A percentile compares a stretch with the other conserved stretches of the same genome.
Conservation (phyloP, 2,888 invertebrate genomes). For the Ornithoptera priamus region DNA sequence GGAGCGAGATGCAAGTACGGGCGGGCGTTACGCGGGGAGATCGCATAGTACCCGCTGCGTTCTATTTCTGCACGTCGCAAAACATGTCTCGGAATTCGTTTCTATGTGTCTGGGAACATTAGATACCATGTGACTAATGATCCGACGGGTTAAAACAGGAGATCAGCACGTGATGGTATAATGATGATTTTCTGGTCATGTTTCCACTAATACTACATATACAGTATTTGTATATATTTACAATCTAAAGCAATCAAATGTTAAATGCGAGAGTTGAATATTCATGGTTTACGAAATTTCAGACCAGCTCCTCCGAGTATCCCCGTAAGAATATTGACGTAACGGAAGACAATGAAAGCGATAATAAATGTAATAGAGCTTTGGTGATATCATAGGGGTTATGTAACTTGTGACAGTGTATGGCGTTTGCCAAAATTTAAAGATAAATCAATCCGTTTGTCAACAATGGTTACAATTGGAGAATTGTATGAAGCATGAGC, state of each 20-base stretch:
- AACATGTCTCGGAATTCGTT: constrained; percentile 80
- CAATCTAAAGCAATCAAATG: constrained; percentile 36
- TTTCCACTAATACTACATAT: background rate
- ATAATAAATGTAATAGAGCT: constrained; percentile 42
- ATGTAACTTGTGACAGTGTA: constrained; percentile 56
- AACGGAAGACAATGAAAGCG: constrained; percentile 55
- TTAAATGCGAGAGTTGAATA: constrained; percentile 46
- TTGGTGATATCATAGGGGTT: constrained; percentile 55
- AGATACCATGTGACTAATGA: constrained; percentile 78
- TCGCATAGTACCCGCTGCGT: constrained; percentile 74
- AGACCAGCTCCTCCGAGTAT: constrained; percentile 39
- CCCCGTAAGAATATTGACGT: constrained; percentile 52
- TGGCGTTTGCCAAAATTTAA: constrained; percentile 55
- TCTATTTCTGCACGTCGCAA: constrained; percentile 76
- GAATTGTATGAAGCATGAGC: constrained; percentile 37
- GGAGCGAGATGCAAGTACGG: constrained; percentile 61
- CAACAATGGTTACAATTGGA: constrained; percentile 43
- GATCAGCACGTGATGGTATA: constrained; percentile 29
- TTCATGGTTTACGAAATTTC: constrained; percentile 43
- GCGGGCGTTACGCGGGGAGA: constrained; percentile 71
- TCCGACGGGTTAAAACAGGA: constrained; percentile 48
- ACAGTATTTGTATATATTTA: background rate
- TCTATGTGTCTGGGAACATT: constrained; percentile 76
- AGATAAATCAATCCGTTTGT: constrained; percentile 56
- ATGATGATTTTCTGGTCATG: background rate